These are phyloP conservation scores for Seriola quinqueradiata DNA, from an alignment of 2,113 vertebrate species.

Conservation along the genomic window DNA sequence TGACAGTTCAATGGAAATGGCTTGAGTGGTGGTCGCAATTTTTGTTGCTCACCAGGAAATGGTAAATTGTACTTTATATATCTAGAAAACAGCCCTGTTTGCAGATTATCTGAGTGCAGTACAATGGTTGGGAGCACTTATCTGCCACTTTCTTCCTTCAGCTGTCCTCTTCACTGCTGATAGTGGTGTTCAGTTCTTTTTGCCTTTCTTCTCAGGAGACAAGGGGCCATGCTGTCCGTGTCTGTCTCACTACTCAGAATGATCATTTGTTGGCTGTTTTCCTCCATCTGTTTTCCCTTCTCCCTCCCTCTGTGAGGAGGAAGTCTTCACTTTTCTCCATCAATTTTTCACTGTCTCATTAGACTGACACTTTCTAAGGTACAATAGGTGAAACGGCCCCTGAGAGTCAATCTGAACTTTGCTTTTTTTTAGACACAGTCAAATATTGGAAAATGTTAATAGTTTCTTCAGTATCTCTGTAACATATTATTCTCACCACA, in stretches of 20 bases:
- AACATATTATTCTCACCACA: background rate
- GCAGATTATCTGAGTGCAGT: constrained; percentile 9
- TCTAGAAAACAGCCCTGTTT: background rate
- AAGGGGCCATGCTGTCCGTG: constrained; percentile 44
- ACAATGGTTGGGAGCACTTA: constrained; percentile 29
- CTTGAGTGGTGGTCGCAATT: background rate
- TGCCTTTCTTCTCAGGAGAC: constrained; percentile 40
- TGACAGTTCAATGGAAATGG: background rate
- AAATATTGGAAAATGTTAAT: constrained; percentile 1
- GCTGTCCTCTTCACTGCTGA: constrained; percentile 30
- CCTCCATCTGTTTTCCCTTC: background rate
- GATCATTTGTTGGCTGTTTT: constrained; percentile 51
- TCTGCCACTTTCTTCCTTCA: constrained; percentile 33
- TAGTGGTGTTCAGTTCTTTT: constrained; percentile 35
- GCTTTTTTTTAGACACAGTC: constrained; percentile 9
- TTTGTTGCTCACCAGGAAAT: constrained; percentile 19
- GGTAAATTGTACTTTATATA: constrained; percentile 14
- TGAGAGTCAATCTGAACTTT: constrained; percentile 20
- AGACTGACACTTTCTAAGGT: constrained; percentile 2
- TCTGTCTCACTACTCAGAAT: constrained; percentile 37
- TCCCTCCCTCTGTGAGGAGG: constrained; percentile 13
- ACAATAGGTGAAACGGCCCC: background rate
- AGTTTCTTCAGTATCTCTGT: background rate
- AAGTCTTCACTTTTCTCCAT: constrained; percentile 18
- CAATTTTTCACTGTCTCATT: constrained; percentile 13